Base-by-base conservation (phyloP, 2,888 invertebrate species). In the Drosophila lutescens region DNA sequence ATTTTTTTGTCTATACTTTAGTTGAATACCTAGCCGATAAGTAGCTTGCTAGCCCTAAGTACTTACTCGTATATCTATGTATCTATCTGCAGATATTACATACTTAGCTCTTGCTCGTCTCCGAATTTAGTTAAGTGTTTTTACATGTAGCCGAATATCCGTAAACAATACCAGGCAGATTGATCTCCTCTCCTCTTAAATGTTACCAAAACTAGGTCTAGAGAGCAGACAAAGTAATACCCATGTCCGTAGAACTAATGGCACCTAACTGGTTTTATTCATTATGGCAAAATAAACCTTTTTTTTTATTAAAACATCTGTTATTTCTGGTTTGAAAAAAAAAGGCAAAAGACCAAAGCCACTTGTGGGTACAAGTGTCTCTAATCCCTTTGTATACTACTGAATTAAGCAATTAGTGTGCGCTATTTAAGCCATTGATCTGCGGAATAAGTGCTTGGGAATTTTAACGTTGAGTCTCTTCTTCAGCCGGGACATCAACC, bases 31-130 rank as follows among this genome's bases (percentile, higher is more conserved):
- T 74, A 82, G 71, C n/a, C 12, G 43, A 38, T 85, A 80, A 85
- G 83, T 82, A 82, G 85, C 67, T 55, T 56, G 46, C 44, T 82
- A 79, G 69, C 15, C 9, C 30, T 81, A 81, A 81, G 80, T 73
- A 59, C 40, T 38, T 44, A 73, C 32, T 15, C 34, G 43, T 40
- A 44, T 38, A 53, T 8, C 15, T 17, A 36, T 34, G 49, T 32
- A 50, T 32, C 30, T 23, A 23, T 17, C 8, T 36, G 53, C 38
- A n/a, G 53, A 38, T 23, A 7, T 47, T 7, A 26, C 46, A 34
- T 53, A 38, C 32, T 32, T 40, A 62, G 60, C 38, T 30, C 10
- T 17, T 58, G 65, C 53, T 65, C 51, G 15, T 40, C 26, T 26
- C 44, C 44, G 51, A 66, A 44, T 26, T 23, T 60, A 76, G 63